A percentile compares a stretch with the other conserved stretches of the same genome.
These are phyloP conservation scores for Nomada hirtipes DNA, from an alignment of 2,888 invertebrate species.

Conservation along the genomic window DNA sequence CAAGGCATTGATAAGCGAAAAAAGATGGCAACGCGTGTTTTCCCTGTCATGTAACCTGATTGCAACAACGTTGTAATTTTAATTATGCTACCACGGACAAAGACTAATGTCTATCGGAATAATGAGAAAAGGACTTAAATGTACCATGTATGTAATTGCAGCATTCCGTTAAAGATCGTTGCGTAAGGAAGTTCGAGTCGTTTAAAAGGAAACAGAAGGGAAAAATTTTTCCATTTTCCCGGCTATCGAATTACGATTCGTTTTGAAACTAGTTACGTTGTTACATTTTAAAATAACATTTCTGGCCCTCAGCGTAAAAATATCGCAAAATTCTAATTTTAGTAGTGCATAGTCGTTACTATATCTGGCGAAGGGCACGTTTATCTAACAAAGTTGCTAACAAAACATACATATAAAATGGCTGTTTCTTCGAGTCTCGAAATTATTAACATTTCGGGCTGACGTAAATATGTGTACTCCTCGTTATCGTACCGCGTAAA, in stretches of 20 bases:
- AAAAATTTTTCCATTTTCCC: background rate
- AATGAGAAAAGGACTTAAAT: background rate
- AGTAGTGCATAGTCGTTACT: background rate
- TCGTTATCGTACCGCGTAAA: background rate
- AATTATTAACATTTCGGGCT: background rate
- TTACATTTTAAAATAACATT: constrained; percentile 40
- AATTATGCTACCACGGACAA: background rate
- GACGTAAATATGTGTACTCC: background rate
- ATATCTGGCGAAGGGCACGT: background rate
- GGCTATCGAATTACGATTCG: constrained; percentile 13
- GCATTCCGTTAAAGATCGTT: constrained; percentile 9
- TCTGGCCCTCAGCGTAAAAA: constrained; percentile 47
- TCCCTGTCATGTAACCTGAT: constrained; percentile 35
- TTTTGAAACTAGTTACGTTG: background rate
- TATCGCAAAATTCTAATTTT: constrained; percentile 51
- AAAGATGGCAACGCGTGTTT: constrained; percentile 1
- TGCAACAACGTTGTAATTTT: constrained; percentile 18
- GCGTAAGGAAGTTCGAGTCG: background rate
- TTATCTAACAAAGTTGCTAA: constrained; percentile 21
- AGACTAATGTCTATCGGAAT: constrained; percentile 5
- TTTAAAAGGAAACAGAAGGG: background rate
- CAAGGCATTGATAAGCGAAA: background rate
- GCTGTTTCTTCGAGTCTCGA: background rate
- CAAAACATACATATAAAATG: background rate
- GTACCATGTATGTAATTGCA: background rate